Evolutionary conservation across 1,140 invertebrate genomes (phyloP).

Genomic region (Scylla paramamosain): DNA sequence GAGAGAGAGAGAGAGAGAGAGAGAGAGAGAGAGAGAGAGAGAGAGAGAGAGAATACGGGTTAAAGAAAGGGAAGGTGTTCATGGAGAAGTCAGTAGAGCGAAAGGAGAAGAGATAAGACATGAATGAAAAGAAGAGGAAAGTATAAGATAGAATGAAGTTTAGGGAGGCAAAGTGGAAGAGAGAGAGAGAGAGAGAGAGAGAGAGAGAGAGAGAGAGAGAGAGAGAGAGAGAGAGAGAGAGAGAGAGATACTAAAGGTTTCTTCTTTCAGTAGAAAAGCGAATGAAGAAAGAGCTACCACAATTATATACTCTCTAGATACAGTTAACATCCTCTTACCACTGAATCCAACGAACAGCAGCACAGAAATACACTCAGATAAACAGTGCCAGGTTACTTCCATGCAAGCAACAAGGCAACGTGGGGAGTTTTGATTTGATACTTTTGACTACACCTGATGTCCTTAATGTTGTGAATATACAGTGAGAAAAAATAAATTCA

Average conservation of each 20-base stretch:
- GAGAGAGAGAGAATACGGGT: conserved; percentile 12
- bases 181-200: conserved; percentile 10
- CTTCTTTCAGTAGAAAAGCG: not conserved
- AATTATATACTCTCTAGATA: not conserved
- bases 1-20: conserved; percentile 35
- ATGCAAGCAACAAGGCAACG: too few species aligned
- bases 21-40: conserved; percentile 16
- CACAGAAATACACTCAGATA: too few species aligned
- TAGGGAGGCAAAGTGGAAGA: conserved; percentile 5
- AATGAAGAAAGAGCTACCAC: not conserved
- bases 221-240: conserved; percentile 1
- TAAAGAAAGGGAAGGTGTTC: not conserved
- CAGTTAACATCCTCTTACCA: too few species aligned
- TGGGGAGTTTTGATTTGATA: too few species aligned
- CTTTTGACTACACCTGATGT: too few species aligned
- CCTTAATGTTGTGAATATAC: too few species aligned
- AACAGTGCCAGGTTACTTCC: too few species aligned
- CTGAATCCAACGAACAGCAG: too few species aligned
- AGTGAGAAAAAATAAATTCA: too few species aligned
- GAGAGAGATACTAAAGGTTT: not conserved
- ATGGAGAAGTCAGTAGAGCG: not conserved
- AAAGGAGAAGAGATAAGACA: not conserved
- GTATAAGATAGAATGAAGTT: not conserved
- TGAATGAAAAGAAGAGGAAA: not conserved
- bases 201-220: not conserved